Conservation (phyloP, 2,113 vertebrate genomes). For the Daubentonia madagascariensis region DNA sequence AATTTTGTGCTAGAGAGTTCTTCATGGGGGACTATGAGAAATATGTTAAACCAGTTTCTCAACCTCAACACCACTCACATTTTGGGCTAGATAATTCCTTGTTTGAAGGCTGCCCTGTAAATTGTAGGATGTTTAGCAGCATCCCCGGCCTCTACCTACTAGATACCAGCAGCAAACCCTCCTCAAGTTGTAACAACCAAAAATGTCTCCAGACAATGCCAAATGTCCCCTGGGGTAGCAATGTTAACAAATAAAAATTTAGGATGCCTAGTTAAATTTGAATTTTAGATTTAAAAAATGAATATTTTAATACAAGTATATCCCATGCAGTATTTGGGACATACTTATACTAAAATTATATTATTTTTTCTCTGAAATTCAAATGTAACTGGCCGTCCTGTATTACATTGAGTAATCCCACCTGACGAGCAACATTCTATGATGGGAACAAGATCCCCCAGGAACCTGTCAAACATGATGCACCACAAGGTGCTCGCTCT, state of each 20-base stretch:
- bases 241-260: slow-evolving; percentile 19
- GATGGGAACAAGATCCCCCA: not conserved
- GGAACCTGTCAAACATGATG: not conserved
- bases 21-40: not conserved
- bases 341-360: not conserved
- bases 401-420: not conserved
- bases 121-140: not conserved
- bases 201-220: not conserved
- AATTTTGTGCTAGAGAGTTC: not conserved
- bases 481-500: not conserved
- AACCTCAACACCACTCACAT: not conserved
- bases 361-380: not conserved
- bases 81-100: not conserved
- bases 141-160: not conserved
- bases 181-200: not conserved
- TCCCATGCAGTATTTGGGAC: not conserved
- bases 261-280: not conserved
- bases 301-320: not conserved
- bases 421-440: not conserved
- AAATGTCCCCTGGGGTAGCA: not conserved
- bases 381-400: not conserved
- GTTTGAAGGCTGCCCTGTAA: not conserved
- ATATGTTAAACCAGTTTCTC: not conserved
- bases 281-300: not conserved
- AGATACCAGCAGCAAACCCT: not conserved